Base-by-base conservation (phyloP, 2,113 vertebrate genomes). In the Cygnus atratus region DNA sequence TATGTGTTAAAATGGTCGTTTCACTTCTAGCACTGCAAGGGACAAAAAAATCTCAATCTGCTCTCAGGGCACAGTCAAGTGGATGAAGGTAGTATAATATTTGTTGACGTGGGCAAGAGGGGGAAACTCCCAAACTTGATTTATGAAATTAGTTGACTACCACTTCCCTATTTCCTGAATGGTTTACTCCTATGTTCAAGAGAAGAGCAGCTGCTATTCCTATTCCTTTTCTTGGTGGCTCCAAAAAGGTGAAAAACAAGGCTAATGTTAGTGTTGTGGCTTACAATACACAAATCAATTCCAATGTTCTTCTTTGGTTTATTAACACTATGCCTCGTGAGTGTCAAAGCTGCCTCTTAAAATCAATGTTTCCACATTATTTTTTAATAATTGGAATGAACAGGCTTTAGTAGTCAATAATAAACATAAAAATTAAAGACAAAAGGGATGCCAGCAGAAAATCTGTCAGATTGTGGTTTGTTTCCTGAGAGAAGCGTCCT, bases 291-390 rank as follows among this genome's bases (percentile, higher is more conserved):
- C 58, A 87, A 78, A 78, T 65, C 44, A 48, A 1, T 84, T 68
- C 16, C 54, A 59, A 9, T 11, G 44, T 65, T 75, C 75, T 80
- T 35, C 65, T 90, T 77, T 78, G 76, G 81, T 93, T 96, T 92
- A 73, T 0, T 18, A 29, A 71, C 43, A 20, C 37, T 2, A 0
- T 88, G 70, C 46, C 24, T 93, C 33, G 5, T n/a, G 62, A 91
- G 67, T 77, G 81, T 68, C 66, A 83, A 79, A 81, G n/a, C 25
- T 95, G 73, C 46, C 58, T 94, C 88, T 91, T 76, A 72, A 87
- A 92, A 86, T 96, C 43, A 72, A 61, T 92, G 48, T 28, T 29
- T 76, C 3, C 33, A 18, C 8, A 0, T 91, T 89, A 35, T 87
- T 91, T 89, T 66, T 50, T 63, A 62, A 52, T 59, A 87, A 63